Evolutionary conservation across 2,113 vertebrate species (phyloP).

Genomic region (Cyprinodon variegatus): DNA sequence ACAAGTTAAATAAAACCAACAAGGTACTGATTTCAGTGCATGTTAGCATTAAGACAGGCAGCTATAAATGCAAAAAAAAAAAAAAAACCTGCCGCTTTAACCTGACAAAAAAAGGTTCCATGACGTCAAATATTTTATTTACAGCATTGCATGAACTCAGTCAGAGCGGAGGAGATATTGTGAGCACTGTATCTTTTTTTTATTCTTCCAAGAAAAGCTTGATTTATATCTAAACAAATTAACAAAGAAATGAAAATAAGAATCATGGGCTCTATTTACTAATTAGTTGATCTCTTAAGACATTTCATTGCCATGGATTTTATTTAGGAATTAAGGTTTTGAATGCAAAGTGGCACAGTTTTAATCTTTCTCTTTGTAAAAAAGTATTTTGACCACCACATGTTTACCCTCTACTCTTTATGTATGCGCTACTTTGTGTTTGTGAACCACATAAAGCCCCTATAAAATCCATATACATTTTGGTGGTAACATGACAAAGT

Average conservation of each 20-base stretch:
- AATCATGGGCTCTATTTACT: not conserved
- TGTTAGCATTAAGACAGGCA: not conserved
- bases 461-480: not conserved
- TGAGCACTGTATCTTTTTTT: too few relatives aligned
- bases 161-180: too few relatives aligned
- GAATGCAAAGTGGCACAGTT: not conserved
- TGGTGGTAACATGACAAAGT: not conserved
- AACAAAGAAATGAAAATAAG: not conserved
- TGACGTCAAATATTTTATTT: not conserved
- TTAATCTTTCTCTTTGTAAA: not conserved
- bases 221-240: not conserved
- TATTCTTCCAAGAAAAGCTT: not conserved
- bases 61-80: not conserved
- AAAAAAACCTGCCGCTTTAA: not conserved
- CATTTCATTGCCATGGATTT: not conserved
- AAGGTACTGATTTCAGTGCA: not conserved
- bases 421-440: too few relatives aligned
- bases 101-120: not conserved
- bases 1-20: not conserved
- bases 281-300: not conserved
- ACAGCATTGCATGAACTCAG: too few relatives aligned
- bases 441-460: not conserved
- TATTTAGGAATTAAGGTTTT: not conserved
- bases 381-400: not conserved
- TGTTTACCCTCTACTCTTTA: not conserved